A percentile compares a stretch with the other conserved stretches of the same genome.
Conservation (phyloP, 2,888 invertebrate genomes). For the Caenorhabditis sp. region DNA sequence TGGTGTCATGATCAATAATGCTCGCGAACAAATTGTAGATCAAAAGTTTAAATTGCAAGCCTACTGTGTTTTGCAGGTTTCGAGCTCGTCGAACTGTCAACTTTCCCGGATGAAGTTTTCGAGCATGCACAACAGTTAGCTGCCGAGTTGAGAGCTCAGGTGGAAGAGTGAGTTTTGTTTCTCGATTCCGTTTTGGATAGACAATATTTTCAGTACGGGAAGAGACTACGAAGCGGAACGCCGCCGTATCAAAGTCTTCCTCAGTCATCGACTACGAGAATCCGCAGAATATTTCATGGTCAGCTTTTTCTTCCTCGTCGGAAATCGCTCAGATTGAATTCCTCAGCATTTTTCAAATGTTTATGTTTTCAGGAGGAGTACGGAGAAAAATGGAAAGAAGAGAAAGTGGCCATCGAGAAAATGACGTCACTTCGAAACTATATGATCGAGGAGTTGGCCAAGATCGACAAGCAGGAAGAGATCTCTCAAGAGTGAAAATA, state of each 20-base stretch:
- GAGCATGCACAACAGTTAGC: slow-evolving; percentile 81
- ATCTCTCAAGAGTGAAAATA: slow-evolving; percentile 11
- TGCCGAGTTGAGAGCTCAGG: slow-evolving; percentile 44
- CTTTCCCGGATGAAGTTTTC: slow-evolving; percentile 82
- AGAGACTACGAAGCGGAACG: slow-evolving; percentile 47
- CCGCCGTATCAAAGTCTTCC: slow-evolving; percentile 41
- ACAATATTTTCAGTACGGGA: slow-evolving; percentile 14
- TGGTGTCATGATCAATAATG: background rate
- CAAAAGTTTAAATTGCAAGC: background rate
- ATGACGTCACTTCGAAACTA: slow-evolving; percentile 37
- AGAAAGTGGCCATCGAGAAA: slow-evolving; percentile 33
- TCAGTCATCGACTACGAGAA: slow-evolving; percentile 44
- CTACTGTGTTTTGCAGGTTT: slow-evolving; percentile 81
- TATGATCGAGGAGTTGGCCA: slow-evolving; percentile 41
- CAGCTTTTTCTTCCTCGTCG: background rate
- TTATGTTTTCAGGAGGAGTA: slow-evolving; percentile 10
- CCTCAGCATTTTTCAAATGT: too few relatives aligned
- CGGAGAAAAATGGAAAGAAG: slow-evolving; percentile 43
- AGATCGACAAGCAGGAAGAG: slow-evolving; percentile 42
- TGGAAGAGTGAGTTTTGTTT: slow-evolving; percentile 29
- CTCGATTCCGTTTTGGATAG: background rate
- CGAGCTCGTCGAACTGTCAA: slow-evolving; percentile 84
- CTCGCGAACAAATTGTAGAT: slow-evolving; percentile 4
- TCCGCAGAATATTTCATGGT: slow-evolving; percentile 52
- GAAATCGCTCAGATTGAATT: background rate